Evolutionary conservation across 2,888 invertebrate genomes (phyloP).

Genomic region (Cerceris rybyensis): DNA sequence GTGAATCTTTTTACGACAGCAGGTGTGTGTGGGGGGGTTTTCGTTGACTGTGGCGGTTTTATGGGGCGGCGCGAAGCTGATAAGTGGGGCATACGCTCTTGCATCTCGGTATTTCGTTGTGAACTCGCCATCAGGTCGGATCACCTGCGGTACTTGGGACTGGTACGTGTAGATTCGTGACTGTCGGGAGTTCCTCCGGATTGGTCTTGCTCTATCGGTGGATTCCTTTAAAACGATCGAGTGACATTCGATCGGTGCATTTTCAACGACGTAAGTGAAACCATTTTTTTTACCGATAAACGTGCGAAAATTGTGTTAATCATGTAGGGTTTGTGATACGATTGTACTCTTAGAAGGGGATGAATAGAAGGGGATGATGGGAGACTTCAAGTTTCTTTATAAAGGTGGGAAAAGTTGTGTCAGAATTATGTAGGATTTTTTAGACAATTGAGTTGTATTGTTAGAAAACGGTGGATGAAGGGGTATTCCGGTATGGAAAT

Average conservation of each 20-base stretch:
- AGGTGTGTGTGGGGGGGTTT: slow-evolving; percentile 46
- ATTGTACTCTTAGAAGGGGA: too few species aligned
- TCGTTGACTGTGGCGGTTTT: slow-evolving; percentile 62
- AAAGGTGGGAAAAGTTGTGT: too few species aligned
- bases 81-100: slow-evolving; percentile 80
- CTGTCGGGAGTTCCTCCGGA: neutral
- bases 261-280: neutral
- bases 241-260: neutral
- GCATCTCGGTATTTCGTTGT: slow-evolving; percentile 78
- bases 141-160: slow-evolving; percentile 13
- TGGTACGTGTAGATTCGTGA: neutral
- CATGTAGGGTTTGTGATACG: too few species aligned
- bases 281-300: too few species aligned
- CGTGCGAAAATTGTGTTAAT: too few species aligned
- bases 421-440: too few species aligned
- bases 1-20: slow-evolving; percentile 29
- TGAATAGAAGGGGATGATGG: too few species aligned
- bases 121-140: slow-evolving; percentile 74
- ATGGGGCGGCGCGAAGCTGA: slow-evolving; percentile 70
- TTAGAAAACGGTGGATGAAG: too few species aligned
- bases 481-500: too few species aligned
- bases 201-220: neutral
- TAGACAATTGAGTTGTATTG: too few species aligned
- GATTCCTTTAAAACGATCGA: neutral
- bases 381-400: too few species aligned